A percentile compares a stretch with the other conserved stretches of the same genome.
Evolutionary conservation across 2,797 vertebrate species (phyloP).

Genomic region (Ptychadena robeensis): DNA sequence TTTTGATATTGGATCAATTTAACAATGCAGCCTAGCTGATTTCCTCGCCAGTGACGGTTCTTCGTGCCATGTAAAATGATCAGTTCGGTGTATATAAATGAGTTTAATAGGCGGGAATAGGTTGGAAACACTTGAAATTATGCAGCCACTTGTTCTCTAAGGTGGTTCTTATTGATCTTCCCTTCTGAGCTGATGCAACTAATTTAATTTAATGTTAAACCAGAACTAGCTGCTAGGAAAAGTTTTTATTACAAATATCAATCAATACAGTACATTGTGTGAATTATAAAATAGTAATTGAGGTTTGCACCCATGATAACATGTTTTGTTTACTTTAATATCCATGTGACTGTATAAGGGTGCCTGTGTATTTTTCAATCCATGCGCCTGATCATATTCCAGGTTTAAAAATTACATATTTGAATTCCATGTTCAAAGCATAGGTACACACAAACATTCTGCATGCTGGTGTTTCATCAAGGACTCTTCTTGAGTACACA

Average conservation of each 20-base stretch:
- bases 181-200: slow-evolving; percentile 48
- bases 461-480: not conserved
- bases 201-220: slow-evolving; percentile 57
- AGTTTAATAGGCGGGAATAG: slow-evolving; percentile 45
- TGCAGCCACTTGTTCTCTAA: slow-evolving; percentile 24
- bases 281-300: slow-evolving; percentile 30
- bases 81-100: slow-evolving; percentile 33
- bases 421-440: not conserved
- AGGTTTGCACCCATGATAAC: slow-evolving; percentile 3
- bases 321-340: not conserved
- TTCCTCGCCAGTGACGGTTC: slow-evolving; percentile 17
- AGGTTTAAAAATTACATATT: too few species aligned
- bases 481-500: too few species aligned
- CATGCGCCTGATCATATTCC: not conserved
- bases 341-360: not conserved
- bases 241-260: slow-evolving; percentile 56
- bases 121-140: slow-evolving; percentile 35
- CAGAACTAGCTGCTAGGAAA: slow-evolving; percentile 43
- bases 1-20: slow-evolving; percentile 30
- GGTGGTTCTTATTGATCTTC: slow-evolving; percentile 52
- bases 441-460: not conserved
- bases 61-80: slow-evolving; percentile 18
- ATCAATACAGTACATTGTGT: slow-evolving; percentile 50
- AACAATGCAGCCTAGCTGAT: not conserved
- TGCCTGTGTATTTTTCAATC: not conserved